Percentiles rank a stretch among this genome's conserved stretches.
Conservation (phyloP, 1,140 invertebrate species). For the Drosophila tropicalis region DNA sequence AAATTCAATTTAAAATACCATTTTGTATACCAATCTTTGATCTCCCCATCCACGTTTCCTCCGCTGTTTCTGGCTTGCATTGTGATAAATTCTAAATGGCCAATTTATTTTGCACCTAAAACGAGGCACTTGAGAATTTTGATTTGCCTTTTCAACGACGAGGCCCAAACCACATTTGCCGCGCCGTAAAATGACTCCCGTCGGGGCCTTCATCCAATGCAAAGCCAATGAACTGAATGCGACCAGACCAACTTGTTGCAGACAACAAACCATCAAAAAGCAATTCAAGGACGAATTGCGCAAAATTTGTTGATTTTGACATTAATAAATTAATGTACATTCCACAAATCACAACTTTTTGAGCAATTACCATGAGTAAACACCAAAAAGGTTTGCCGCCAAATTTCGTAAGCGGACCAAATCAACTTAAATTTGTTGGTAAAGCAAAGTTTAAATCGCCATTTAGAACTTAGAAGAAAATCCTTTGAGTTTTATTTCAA, state of each 20-base stretch:
- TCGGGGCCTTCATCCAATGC: slow-evolving; percentile 28
- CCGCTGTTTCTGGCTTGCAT: background rate
- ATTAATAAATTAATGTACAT: slow-evolving; percentile 3
- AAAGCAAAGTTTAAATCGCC: background rate
- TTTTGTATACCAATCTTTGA: slow-evolving; percentile 27
- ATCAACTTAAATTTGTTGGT: background rate
- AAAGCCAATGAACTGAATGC: slow-evolving; percentile 23
- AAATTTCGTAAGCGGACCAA: background rate
- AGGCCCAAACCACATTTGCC: background rate
- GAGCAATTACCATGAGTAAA: background rate
- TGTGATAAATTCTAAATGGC: slow-evolving; percentile 69
- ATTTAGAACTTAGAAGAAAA: background rate
- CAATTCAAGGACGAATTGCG: background rate
- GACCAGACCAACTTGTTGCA: slow-evolving; percentile 20
- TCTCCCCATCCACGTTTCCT: slow-evolving; percentile 11
- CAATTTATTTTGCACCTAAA: slow-evolving; percentile 69
- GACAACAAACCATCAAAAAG: slow-evolving; percentile 23
- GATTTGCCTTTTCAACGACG: slow-evolving; percentile 9
- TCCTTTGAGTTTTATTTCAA: background rate
- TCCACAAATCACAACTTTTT: too few relatives aligned
- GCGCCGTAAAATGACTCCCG: slow-evolving; percentile 21
- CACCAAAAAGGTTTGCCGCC: background rate
- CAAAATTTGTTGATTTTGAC: slow-evolving; percentile 1
- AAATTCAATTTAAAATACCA: slow-evolving; percentile 56
- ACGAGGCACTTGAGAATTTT: slow-evolving; percentile 46